Evolutionary conservation across 2,888 invertebrate genomes (phyloP), one percentile per base, ranked within the genome.

Genomic region (Stenodera caucasica): DNA sequence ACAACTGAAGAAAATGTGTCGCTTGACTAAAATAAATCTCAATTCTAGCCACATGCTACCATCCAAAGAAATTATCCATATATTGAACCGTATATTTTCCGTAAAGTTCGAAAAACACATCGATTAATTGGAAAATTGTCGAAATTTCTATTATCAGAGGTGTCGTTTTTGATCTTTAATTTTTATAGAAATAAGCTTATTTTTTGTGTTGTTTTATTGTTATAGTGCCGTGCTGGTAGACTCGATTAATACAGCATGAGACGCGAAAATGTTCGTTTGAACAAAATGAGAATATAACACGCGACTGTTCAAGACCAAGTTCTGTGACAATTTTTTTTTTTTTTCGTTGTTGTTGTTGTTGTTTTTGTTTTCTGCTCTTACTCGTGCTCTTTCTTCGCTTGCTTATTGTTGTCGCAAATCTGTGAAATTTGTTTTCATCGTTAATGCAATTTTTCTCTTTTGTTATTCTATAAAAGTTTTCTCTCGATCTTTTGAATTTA

Each of bases 211-310:
- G 35, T 57, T 64, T 64, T 64, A 61, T 64, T 53, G 54, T 53
- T 26, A 33, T 58, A 56, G 53, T 64, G 58, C 55, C 57, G 59
- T 64, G 61, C 61, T 53, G 56, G 60, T 56, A 53, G 52, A 64
- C 55, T 56, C 61, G 64, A 61, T 64, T 61, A 64, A 64, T 61
- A 64, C 64, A 53, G 59, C 61, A 64, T 60, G 56, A 61, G 64
- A 60, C 64, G 64, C 59, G 59, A 61, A 61, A 64, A 64, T 54
- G 61, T 58, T 58, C n/a, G 53, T 54, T 58, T 53, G 56, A 58
- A 64, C 58, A 49, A 55, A 64, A 64, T 59, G 61, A 64, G 54
- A 59, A 56, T 56, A 23, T 50, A 53, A 49, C 64, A 64, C 64
- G 64, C 64, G 61, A 64, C 50, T 55, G 45, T 50, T 21, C 30